Evolutionary conservation across 2,113 vertebrate genomes (phyloP).

Genomic region (Triplophysa siluroides): DNA sequence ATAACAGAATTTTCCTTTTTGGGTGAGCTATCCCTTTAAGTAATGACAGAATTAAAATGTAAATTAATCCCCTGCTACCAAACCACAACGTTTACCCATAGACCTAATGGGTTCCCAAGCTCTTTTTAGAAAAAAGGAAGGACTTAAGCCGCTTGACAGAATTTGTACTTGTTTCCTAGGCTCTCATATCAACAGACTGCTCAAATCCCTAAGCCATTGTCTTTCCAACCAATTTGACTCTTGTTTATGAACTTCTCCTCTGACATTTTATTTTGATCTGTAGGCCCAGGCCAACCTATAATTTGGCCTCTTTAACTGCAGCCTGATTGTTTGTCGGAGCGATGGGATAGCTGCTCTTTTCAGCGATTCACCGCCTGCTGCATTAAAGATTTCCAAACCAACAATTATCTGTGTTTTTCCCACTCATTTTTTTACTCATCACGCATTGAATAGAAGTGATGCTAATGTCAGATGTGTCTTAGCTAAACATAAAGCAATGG

Average conservation of each 20-base stretch:
- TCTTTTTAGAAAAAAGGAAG: not conserved
- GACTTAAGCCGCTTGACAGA: not conserved
- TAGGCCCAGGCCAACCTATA: constrained; percentile 67
- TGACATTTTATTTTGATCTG: constrained; percentile 76
- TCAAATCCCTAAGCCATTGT: constrained; percentile 19
- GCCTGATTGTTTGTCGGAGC: constrained; percentile 78
- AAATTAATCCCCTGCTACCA: too few species aligned
- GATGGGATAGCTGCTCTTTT: constrained; percentile 75
- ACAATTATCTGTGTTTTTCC: constrained; percentile 76
- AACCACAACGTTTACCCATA: too few species aligned
- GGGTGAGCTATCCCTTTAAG: too few species aligned
- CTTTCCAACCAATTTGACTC: constrained; percentile 55
- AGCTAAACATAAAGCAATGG: constrained; percentile 53
- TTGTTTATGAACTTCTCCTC: constrained; percentile 65
- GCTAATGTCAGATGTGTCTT: constrained; percentile 61
- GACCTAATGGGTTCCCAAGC: not conserved
- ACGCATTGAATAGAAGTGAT: constrained; percentile 70
- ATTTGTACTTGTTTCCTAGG: constrained; percentile 11
- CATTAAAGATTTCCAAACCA: constrained; percentile 77
- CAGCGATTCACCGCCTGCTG: constrained; percentile 71
- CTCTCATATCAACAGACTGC: constrained; percentile 26
- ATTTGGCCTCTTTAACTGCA: constrained; percentile 71
- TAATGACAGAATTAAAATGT: too few species aligned
- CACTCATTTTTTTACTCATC: constrained; percentile 54
- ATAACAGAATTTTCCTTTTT: too few species aligned